A percentile compares a stretch with the other conserved stretches of the same genome.
Evolutionary conservation across 2,797 vertebrate species (phyloP).

Genomic region (Neosilurus hyrtlii): DNA sequence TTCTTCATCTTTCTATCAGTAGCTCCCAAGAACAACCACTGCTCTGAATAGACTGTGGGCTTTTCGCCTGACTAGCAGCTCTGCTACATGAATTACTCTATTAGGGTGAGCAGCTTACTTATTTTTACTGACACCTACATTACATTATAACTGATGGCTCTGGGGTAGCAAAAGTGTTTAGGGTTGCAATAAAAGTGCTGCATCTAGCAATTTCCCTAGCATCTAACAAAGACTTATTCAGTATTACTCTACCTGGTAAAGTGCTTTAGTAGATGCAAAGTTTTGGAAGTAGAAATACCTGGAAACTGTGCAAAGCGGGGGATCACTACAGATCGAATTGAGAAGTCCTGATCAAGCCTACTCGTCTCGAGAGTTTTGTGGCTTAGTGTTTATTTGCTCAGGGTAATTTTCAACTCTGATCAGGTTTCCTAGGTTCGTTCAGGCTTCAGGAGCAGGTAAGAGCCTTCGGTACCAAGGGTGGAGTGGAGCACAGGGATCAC

Average conservation of each 20-base stretch:
- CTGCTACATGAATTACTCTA: neutral
- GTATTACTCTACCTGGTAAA: neutral
- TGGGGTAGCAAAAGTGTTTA: neutral
- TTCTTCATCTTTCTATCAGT: conserved; percentile 69
- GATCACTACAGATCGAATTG: neutral
- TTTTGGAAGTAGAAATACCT: neutral
- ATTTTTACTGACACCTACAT: neutral
- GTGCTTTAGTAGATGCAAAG: neutral
- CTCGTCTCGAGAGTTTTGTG: conserved; percentile 17
- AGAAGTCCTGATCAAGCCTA: neutral
- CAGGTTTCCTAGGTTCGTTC: conserved; percentile 37
- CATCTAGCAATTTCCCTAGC: neutral
- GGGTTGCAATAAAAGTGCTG: neutral
- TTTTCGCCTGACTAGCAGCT: neutral
- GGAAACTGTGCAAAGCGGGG: neutral
- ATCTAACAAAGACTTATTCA: neutral
- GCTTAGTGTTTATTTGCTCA: conserved; percentile 33
- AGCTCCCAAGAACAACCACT: conserved; percentile 38
- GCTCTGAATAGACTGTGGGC: conserved; percentile 30
- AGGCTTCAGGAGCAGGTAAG: conserved; percentile 62
- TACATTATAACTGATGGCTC: neutral
- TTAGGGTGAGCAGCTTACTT: neutral
- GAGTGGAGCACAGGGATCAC: conserved; percentile 70
- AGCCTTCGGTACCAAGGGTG: conserved; percentile 69
- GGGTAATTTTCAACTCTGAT: conserved; percentile 47